Evolutionary conservation across 2,888 invertebrate genomes (phyloP).

Genomic region (Lycophotia porphyrea): DNA sequence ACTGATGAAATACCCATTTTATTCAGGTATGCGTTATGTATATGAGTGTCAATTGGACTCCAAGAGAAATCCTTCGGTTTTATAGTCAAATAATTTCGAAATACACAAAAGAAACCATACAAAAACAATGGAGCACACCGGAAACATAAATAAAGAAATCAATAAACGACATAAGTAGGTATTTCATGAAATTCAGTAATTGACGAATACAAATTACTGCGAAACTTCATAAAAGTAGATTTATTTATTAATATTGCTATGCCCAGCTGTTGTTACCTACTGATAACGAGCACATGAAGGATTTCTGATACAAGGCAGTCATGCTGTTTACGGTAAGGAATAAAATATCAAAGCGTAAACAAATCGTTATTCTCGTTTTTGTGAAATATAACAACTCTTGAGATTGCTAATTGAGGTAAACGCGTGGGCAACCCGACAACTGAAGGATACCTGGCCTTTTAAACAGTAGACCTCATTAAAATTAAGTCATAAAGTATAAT

Average conservation of each 20-base stretch:
- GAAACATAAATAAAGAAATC: slow-evolving; percentile 10
- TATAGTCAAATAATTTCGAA: slow-evolving; percentile 5
- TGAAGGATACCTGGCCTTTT: slow-evolving; percentile 72
- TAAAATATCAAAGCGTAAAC: slow-evolving; percentile 74
- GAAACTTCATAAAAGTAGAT: background rate
- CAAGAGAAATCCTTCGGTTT: background rate
- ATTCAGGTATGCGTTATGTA: too few relatives aligned
- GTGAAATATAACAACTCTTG: slow-evolving; percentile 68
- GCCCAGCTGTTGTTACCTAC: background rate
- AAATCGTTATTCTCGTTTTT: slow-evolving; percentile 78
- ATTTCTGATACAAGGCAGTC: slow-evolving; percentile 34
- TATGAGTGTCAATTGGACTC: slow-evolving; percentile 1
- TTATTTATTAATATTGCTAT: slow-evolving; percentile 7
- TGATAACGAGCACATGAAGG: slow-evolving; percentile 26
- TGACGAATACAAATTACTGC: slow-evolving; percentile 2
- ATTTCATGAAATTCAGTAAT: slow-evolving; percentile 15
- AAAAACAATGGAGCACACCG: slow-evolving; percentile 16
- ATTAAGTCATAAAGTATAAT: slow-evolving; percentile 62
- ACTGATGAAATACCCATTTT: background rate
- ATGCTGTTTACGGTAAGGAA: slow-evolving; percentile 54
- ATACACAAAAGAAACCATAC: slow-evolving; percentile 9
- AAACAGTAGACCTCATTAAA: slow-evolving; percentile 59
- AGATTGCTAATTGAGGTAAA: slow-evolving; percentile 65
- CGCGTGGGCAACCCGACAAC: slow-evolving; percentile 70
- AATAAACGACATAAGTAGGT: background rate